Base-by-base conservation (phyloP, 2,113 vertebrate genomes). In the Patagioenas fasciata region DNA sequence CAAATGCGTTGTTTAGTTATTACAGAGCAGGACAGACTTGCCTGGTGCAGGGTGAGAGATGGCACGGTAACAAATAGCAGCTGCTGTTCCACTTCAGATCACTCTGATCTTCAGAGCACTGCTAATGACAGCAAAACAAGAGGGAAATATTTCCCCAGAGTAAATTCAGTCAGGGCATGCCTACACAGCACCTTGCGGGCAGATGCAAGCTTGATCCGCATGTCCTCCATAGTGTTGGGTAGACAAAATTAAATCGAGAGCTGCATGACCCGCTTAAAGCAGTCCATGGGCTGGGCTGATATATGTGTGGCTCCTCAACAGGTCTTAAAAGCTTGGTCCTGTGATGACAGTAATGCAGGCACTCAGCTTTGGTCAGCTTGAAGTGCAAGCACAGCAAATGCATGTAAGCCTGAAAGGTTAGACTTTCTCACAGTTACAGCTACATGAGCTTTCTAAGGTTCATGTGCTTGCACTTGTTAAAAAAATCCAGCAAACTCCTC, bases 211-310 rank as follows among this genome's bases (percentile, higher is more conserved):
- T 69, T 38, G 34, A 14, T 56, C 69, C 2, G 1, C 3, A 0
- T 0, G 0, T 21, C 29, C 11, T 66, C 23, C 64, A 42, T 53
- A 69, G 24, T 2, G 0, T 8, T 23, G 32, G 10, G 47, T 5
- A 57, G 65, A 57, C 7, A 14, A 1, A n/a, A 74, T 8, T 21
- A 15, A 67, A 18, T 15, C 38, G 47, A 77, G 31, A 91, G 7
- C 18, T 0, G 2, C 3, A 2, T 4, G 5, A 16, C 20, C 34
- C 0, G 0, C 0, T 38, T 44, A 69, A n/a, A 93, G 29, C 3
- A 72, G 44, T 47, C 29, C 7, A 3, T 1, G 2, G 50, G 13
- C 36, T 65, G 36, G 57, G 8, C 17, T 67, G 31, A 20, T 56
- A 4, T 2, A 26, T 4, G 3, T 28, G 51, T 79, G 17, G n/a